A percentile compares a stretch with the other conserved stretches of the same genome.
Conservation (phyloP, 2,113 vertebrate genomes). For the Phyllostomus discolor region DNA sequence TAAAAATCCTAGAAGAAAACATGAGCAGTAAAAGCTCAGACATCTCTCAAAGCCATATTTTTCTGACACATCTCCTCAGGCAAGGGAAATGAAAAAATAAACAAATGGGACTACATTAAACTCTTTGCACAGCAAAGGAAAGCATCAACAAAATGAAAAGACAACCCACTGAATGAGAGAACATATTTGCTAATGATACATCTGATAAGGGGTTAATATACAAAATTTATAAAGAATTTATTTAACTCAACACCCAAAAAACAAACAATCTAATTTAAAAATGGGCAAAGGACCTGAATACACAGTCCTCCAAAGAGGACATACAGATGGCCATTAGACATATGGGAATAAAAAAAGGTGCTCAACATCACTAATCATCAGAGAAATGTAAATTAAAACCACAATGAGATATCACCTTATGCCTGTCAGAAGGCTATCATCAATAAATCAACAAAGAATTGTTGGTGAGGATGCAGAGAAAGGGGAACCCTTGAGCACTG, state of each 20-base stretch:
- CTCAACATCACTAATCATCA: neutral
- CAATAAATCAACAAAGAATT: neutral
- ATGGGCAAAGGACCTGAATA: neutral
- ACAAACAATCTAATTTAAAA: neutral
- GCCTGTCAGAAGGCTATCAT: neutral
- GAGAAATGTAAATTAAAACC: neutral
- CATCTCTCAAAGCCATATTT: neutral
- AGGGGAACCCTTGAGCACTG: neutral
- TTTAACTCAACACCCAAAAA: neutral
- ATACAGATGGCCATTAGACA: neutral
- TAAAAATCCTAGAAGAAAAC: neutral
- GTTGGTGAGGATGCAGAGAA: neutral
- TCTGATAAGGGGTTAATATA: neutral
- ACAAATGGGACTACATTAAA: no score
- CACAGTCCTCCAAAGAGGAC: neutral
- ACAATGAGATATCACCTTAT: neutral
- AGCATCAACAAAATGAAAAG: neutral
- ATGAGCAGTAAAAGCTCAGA: neutral
- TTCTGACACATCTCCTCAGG: neutral
- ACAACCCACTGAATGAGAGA: neutral
- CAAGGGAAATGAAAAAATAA: neutral
- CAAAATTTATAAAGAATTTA: neutral
- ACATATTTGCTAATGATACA: neutral
- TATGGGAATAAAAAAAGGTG: no score
- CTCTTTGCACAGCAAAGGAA: neutral